phyloP scores from a whole-genome alignment of 2,797 vertebrate genomes.

The Scyliorhinus canicula region DNA sequence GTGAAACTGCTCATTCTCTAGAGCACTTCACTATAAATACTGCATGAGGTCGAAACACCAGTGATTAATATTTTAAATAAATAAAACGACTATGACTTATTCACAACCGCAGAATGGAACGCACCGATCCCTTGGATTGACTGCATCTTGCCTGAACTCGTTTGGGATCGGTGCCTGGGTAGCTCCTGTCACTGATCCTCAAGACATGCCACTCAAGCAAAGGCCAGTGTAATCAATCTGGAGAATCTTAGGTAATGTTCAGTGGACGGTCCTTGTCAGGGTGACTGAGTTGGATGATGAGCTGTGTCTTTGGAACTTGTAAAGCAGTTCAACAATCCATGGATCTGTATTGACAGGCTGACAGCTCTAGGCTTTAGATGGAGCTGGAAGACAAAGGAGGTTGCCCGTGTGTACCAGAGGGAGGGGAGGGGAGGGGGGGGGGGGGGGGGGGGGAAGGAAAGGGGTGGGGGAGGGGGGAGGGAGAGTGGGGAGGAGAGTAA shows the following conservation, averaged over 20 bases:
- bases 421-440: neutral
- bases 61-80: conserved; percentile 7
- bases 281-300: neutral
- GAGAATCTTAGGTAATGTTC: no score
- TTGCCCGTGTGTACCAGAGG: no score
- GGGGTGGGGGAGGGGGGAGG: no score
- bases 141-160: neutral
- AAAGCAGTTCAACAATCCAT: neutral
- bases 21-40: neutral
- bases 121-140: neutral
- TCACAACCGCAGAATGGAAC: neutral
- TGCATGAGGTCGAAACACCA: conserved; percentile 7
- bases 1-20: neutral
- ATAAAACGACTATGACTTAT: neutral
- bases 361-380: neutral
- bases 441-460: neutral
- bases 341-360: neutral
- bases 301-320: neutral
- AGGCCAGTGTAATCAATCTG: neutral
- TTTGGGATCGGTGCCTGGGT: neutral
- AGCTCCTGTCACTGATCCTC: no score
- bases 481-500: neutral
- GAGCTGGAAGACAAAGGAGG: neutral
- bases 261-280: neutral
- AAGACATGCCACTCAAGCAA: neutral